Conservation (phyloP, 2,888 invertebrate genomes). For the Pristionchus japonicus region DNA sequence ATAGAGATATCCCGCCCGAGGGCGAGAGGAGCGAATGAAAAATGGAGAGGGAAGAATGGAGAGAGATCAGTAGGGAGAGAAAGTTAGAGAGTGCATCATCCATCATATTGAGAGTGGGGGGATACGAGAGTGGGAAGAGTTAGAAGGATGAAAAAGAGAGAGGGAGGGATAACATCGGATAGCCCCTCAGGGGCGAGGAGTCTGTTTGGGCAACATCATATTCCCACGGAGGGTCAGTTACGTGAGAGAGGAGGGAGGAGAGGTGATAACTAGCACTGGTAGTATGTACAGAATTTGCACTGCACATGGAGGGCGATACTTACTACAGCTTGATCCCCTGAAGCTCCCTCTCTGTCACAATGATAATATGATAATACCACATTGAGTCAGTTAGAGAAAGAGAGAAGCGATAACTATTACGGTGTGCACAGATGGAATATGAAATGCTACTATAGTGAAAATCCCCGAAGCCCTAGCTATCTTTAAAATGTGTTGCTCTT, state of each 20-base stretch:
- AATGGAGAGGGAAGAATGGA: neutral
- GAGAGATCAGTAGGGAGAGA: slow-evolving; percentile 23
- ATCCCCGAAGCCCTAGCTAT: too few relatives aligned
- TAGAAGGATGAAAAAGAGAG: neutral
- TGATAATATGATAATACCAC: neutral
- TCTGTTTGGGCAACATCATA: neutral
- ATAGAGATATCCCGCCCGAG: neutral
- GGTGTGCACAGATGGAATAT: neutral
- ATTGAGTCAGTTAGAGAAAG: neutral
- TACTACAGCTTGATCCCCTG: too few relatives aligned
- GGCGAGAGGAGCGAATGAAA: neutral
- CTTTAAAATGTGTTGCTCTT: neutral
- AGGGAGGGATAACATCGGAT: slow-evolving; percentile 6
- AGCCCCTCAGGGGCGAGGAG: neutral
- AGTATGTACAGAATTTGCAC: neutral
- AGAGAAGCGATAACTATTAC: neutral
- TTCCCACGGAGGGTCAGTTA: slow-evolving; percentile 19
- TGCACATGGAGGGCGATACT: too few relatives aligned
- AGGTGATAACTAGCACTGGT: neutral
- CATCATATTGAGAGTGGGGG: slow-evolving; percentile 39
- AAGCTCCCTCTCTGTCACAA: too few relatives aligned
- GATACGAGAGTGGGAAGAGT: neutral
- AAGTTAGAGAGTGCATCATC: slow-evolving; percentile 7
- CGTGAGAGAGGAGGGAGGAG: neutral
- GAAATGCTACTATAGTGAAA: neutral